Percentiles rank a stretch among this genome's conserved stretches.
Evolutionary conservation across 2,113 vertebrate species (phyloP).

Genomic region (Picathartes gymnocephalus): DNA sequence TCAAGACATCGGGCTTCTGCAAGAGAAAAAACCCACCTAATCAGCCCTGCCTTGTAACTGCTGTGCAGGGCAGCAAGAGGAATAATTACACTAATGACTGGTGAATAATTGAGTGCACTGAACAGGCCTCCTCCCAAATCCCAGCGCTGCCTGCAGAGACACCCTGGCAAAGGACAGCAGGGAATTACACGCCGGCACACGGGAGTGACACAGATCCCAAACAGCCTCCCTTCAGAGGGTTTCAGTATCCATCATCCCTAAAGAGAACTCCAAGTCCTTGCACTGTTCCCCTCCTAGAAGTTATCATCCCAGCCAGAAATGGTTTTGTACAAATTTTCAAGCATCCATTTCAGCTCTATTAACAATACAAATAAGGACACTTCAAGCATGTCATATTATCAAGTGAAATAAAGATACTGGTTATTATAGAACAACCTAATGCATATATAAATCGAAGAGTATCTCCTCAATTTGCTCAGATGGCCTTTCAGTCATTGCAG

Average conservation of each 20-base stretch:
- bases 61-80: not conserved
- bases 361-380: not conserved
- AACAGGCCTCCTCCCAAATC: not conserved
- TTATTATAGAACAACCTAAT: not conserved
- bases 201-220: not conserved
- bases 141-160: not conserved
- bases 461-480: not conserved
- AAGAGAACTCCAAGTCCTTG: not conserved
- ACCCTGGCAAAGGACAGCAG: not conserved
- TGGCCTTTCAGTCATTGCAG: not conserved
- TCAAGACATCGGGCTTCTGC: not conserved
- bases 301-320: not conserved
- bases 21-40: not conserved
- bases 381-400: not conserved
- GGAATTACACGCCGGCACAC: rapidly evolving
- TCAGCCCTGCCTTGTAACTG: not conserved
- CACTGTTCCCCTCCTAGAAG: not conserved
- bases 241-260: not conserved
- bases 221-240: not conserved
- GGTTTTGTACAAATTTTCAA: not conserved
- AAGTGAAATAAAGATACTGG: not conserved
- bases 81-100: not conserved
- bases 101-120: not conserved
- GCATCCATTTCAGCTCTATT: not conserved
- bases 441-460: not conserved